Conservation (phyloP, 1,140 invertebrate genomes). For the roundworm (Caenorhabditis elegans) region WBcel235 BX284602.5:8754001-8754500, state of each 20-base stretch:
- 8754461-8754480: neutral
- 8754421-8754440: constrained; percentile 8
- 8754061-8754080: no score
- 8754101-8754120: no score
- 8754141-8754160: no score
- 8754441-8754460: constrained; percentile 5
- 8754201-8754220: constrained; percentile 28
- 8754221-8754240: neutral
- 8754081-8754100: no score
- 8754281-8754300: constrained; percentile 1
- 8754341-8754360: neutral
- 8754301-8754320: constrained; percentile 10
- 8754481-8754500: neutral
- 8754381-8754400: neutral
- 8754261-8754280: constrained; percentile 27
- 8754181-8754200: constrained; percentile 10
- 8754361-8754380: constrained; percentile 1
- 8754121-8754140: no score
- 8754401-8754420: neutral
- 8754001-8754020: no score
- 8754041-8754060: no score
- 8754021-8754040: no score
- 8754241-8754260: neutral
- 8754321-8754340: neutral
- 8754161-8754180: neutral